A percentile compares a stretch with the other conserved stretches of the same genome.
phyloP scores from a whole-genome alignment of 30 jellyfish, hydroid and myxozoan genomes.

The Haliclystus octoradiatus region DNA sequence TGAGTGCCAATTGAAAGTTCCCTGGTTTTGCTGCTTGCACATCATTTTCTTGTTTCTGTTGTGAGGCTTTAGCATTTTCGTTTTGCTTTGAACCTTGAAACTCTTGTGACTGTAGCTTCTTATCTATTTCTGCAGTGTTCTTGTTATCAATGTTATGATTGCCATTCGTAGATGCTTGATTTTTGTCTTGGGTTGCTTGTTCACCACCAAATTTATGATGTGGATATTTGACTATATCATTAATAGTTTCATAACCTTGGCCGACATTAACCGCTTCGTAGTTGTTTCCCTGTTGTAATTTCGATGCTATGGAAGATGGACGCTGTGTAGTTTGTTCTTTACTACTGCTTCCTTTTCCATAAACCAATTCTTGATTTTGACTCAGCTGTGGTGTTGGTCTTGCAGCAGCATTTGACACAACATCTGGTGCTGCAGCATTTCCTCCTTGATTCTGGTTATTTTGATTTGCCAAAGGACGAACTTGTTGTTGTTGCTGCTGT shows the following conservation, averaged over 20 bases:
- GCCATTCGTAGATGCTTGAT: neutral
- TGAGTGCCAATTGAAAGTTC: constrained; percentile 5
- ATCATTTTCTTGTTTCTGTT: constrained; percentile 24
- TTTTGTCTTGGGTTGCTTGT: neutral
- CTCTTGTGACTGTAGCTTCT: constrained; percentile 9
- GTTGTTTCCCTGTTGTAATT: neutral
- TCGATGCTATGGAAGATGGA: neutral
- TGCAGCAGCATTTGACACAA: constrained; percentile 2
- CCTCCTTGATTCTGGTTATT: too few relatives aligned
- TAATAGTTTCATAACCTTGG: constrained; percentile 35
- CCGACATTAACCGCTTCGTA: constrained; percentile 8
- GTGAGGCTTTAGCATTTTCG: neutral
- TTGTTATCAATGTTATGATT: neutral
- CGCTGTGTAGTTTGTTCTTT: neutral
- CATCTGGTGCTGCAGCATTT: too few relatives aligned
- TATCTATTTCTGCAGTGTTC: constrained; percentile 1
- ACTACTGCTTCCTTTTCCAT: neutral
- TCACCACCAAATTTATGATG: constrained; percentile 13
- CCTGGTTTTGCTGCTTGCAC: neutral
- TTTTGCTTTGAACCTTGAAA: neutral
- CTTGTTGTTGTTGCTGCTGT: too few relatives aligned
- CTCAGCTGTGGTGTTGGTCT: neutral
- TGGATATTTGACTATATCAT: constrained; percentile 53
- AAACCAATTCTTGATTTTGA: neutral
- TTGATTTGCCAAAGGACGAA: too few relatives aligned